Evolutionary conservation across 1,140 invertebrate genomes (phyloP).

Genomic region (Samia ricini): DNA sequence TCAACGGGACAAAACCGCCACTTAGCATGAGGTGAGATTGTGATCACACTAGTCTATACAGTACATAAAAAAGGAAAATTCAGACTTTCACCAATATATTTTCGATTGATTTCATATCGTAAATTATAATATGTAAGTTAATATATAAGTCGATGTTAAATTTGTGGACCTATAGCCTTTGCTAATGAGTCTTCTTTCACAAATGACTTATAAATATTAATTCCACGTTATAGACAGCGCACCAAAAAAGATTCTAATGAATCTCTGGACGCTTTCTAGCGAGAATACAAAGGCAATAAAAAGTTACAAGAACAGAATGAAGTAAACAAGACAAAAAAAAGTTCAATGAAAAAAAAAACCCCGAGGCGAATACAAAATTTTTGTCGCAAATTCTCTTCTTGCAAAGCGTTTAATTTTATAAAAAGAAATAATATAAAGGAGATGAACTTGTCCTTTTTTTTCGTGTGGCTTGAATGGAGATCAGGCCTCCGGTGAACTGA

Average conservation of each 20-base stretch:
- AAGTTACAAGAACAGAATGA: constrained; percentile 30
- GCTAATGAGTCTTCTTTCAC: neutral
- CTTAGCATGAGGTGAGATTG: too few species aligned
- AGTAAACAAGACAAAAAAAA: constrained; percentile 37
- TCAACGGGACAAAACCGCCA: too few species aligned
- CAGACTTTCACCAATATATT: too few species aligned
- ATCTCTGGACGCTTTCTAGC: constrained; percentile 7
- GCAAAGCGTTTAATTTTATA: constrained; percentile 43
- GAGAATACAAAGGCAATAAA: constrained; percentile 30
- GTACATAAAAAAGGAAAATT: too few species aligned
- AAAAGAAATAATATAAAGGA: constrained; percentile 27
- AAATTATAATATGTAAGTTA: too few species aligned
- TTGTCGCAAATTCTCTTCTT: constrained; percentile 40
- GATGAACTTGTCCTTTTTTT: constrained; percentile 22
- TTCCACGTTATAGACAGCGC: neutral
- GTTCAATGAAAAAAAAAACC: constrained; percentile 14
- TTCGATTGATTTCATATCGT: too few species aligned
- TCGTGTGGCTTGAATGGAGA: constrained; percentile 37
- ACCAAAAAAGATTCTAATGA: constrained; percentile 4
- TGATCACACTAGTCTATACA: too few species aligned
- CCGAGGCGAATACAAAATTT: constrained; percentile 40
- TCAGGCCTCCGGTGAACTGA: neutral
- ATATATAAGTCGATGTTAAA: too few species aligned
- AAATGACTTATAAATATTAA: neutral
- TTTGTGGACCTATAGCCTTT: too few species aligned